Base-by-base conservation (phyloP, 2,113 vertebrate species). In the Podarcis cretensis region DNA sequence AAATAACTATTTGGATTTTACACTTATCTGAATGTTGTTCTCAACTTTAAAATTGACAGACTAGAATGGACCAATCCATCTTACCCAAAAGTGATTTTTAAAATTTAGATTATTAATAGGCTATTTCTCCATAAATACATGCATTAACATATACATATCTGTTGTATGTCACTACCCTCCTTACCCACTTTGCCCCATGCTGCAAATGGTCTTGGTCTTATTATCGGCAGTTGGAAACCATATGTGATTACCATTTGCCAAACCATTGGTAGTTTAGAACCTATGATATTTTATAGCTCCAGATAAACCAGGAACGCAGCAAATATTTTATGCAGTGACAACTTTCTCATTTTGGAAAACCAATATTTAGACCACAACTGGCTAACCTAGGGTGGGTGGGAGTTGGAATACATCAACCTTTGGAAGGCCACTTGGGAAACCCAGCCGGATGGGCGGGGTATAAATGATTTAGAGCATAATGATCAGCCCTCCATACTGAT, bases 401-500 rank as follows among this genome's bases (percentile, higher is more conserved):
- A 32, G 12, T 6, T 73, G 71, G 13, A 73, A 13, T 73, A 30
- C n/a, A 73, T 16, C 14, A 73, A 63, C 71, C 32, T 18, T 54
- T 54, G 48, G 48, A 54, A 54, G 48, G 9, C 48, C 48, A 54
- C 48, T 10, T 54, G 48, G 9, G 48, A 54, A 54, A 54, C 48
- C 9, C 48, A 54, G 48, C 48, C 2, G 2, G 48, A 54, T 54
- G 48, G 48, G 48, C 48, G 9, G 48, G 48, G 48, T 54, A 54
- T 54, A 54, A 54, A 54, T 9, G 12, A 23, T 82, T 84, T 43
- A 74, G n/a, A 27, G 30, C 25, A 65, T 88, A 25, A 75, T 75
- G 37, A 10, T 25, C 65, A 35, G 32, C 37, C 20, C 82, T 88
- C 43, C 78, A 71, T 73, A 37, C 86, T 0, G 0, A 18, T 0